Evolutionary conservation across 2,888 invertebrate species (phyloP).

Genomic region (Agrochola litura): DNA sequence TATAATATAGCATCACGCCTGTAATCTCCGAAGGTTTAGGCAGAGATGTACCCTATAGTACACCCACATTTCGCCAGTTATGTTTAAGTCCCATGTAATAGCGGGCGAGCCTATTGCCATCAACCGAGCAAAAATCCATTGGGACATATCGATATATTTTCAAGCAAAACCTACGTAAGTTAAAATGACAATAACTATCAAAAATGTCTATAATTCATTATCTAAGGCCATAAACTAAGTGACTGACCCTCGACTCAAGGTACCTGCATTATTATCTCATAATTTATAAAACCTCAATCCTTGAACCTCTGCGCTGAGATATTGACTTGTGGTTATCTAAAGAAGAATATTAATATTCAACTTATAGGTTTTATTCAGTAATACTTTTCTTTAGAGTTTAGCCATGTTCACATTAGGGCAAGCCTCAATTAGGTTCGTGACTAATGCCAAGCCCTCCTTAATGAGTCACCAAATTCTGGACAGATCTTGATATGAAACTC

Average conservation of each 20-base stretch:
- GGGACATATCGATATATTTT: not conserved
- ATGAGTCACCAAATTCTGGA: not conserved
- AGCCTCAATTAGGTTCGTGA: not conserved
- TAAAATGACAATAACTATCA: not conserved
- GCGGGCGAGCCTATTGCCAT: not conserved
- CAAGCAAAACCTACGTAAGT: not conserved
- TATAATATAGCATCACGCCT: not conserved
- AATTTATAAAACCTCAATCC: not conserved
- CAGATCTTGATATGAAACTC: not conserved
- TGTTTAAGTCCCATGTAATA: not conserved
- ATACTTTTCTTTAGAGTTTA: not conserved
- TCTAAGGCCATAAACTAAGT: not conserved
- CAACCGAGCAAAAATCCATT: not conserved
- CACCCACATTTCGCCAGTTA: not conserved
- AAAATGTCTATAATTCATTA: conserved; percentile 19
- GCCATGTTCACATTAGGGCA: not conserved
- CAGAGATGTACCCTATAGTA: not conserved
- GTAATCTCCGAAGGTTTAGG: not conserved
- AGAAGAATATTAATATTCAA: not conserved
- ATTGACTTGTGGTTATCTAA: not conserved
- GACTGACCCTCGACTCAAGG: conserved; percentile 31
- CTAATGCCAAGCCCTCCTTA: not conserved
- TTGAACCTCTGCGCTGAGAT: not conserved
- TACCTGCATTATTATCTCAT: not conserved
- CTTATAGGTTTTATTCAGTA: not conserved